Percentiles rank a stretch among this genome's conserved stretches.
phyloP scores from a whole-genome alignment of 2,888 invertebrate genomes.

The Tanytarsus gracilentus region DNA sequence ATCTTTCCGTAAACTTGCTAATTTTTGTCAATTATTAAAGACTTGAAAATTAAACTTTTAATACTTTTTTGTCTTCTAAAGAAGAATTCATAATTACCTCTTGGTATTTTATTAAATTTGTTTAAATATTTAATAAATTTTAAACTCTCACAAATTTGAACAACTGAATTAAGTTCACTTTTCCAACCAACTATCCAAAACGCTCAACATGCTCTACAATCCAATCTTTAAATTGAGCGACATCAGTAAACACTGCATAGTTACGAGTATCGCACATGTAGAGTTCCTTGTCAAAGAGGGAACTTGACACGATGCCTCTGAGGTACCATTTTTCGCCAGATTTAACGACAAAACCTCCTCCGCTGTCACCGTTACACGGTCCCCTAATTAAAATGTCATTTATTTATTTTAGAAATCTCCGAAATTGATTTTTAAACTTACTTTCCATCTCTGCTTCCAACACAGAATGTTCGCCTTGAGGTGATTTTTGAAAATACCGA shows the following conservation, averaged over 20 bases:
- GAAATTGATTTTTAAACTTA: not conserved
- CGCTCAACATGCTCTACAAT: not conserved
- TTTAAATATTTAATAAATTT: no score
- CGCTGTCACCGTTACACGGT: not conserved
- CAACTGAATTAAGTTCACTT: no score
- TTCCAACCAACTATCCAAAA: not conserved
- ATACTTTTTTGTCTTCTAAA: no score
- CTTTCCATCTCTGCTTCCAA: not conserved
- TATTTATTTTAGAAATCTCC: not conserved
- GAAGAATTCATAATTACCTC: no score
- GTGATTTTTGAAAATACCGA: constrained; percentile 39
- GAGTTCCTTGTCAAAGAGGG: not conserved
- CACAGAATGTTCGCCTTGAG: constrained; percentile 45
- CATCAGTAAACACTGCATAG: constrained; percentile 27
- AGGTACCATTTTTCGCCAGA: constrained; percentile 18
- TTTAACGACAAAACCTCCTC: constrained; percentile 24
- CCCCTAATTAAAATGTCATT: not conserved
- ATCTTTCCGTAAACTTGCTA: no score
- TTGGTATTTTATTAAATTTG: no score
- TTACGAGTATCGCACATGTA: constrained; percentile 12
- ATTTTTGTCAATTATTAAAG: no score
- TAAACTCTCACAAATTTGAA: no score
- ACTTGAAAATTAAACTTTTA: no score
- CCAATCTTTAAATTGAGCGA: constrained; percentile 15
- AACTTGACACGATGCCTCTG: constrained; percentile 16